Evolutionary conservation across 2,888 invertebrate genomes (phyloP), one percentile per base, ranked within the genome.

Genomic region (Drosophila helvetica): DNA sequence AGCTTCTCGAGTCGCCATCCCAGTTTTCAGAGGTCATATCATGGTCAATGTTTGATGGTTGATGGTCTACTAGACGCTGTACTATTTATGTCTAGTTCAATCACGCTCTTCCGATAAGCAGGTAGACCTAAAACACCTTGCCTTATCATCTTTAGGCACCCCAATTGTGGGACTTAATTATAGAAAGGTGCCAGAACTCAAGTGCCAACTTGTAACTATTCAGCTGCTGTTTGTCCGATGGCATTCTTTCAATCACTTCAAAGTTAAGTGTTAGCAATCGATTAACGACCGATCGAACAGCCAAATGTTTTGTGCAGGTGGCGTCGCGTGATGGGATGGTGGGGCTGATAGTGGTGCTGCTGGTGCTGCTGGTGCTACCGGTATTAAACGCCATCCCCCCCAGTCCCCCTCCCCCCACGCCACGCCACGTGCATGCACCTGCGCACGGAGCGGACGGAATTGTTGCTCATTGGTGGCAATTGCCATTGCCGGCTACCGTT

Each of bases 391-490:
- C 6, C n/a, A 15, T 19, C 68, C 18, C 79, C 42, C 66, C n/a
- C n/a, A n/a, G n/a, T n/a, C n/a, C n/a, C n/a, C n/a, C n/a, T n/a
- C n/a, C n/a, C n/a, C n/a, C n/a, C n/a, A n/a, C n/a, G n/a, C n/a
- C 22, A 5, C 5, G 22, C 22, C 22, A 85, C 62, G 56, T 75
- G 81, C 50, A 62, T 46, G 57, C 55, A 67, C 22, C 22, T 22
- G 22, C 38, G 42, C 82, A 79, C 76, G 67, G 7, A 15, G n/a
- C n/a, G 38, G 66, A 55, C 22, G 42, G 56, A 75, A 65, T 78
- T 66, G 64, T 69, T 71, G 67, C 70, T 74, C 65, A 71, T 74
- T 74, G 74, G 45, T 33, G 65, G 52, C 70, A 70, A 70, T 70
- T 63, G 54, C 22, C 54, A 70, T 62, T 63, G 54, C 30, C 63